Evolutionary conservation across 2,113 vertebrate genomes (phyloP).

Genomic region (Thalassarche chlororhynchos): DNA sequence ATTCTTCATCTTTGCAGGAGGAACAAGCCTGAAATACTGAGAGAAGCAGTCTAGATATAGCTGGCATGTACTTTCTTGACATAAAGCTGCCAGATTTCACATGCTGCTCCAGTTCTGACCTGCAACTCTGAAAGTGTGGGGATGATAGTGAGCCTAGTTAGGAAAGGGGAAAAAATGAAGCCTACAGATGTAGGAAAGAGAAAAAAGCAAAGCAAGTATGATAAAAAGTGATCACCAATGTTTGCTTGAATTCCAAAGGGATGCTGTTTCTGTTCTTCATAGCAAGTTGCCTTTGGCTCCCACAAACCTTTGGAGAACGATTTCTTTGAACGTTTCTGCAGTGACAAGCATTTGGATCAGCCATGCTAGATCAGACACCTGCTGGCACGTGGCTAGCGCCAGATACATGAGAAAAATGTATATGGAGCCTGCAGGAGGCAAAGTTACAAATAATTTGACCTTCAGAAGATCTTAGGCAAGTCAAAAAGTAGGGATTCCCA

Average conservation of each 20-base stretch:
- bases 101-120: background rate
- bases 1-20: background rate
- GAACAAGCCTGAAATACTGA: background rate
- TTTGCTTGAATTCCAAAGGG: background rate
- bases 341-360: background rate
- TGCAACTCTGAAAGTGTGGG: background rate
- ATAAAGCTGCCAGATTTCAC: background rate
- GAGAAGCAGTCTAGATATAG: background rate
- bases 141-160: background rate
- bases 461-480: background rate
- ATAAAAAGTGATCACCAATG: background rate
- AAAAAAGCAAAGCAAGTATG: background rate
- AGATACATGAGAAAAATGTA: background rate
- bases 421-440: background rate
- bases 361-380: background rate
- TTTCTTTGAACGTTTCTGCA: background rate
- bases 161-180: background rate
- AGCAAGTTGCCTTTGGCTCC: background rate
- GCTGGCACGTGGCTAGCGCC: background rate
- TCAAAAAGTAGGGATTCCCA: background rate
- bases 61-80: background rate
- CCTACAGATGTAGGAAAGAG: background rate
- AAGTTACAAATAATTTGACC: background rate
- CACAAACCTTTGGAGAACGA: background rate
- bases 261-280: background rate